Evolutionary conservation across 2,797 vertebrate species (phyloP).

Genomic region (Chaetodon trifasciatus): DNA sequence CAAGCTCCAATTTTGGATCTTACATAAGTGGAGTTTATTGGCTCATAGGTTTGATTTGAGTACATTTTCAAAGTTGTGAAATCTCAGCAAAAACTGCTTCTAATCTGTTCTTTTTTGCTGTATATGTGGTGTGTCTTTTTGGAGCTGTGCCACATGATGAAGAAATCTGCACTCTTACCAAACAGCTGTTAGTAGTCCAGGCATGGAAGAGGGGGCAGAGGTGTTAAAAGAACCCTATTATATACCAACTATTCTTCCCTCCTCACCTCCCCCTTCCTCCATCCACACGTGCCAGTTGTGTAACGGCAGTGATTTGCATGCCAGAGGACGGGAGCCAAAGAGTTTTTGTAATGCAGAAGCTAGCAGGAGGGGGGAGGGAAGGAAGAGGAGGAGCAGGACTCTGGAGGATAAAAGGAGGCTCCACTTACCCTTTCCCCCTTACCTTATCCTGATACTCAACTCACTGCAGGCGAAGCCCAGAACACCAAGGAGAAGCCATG

Average conservation of each 20-base stretch:
- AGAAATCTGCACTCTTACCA: conserved; percentile 38
- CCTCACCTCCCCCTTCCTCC: conserved; percentile 1
- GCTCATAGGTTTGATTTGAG: neutral
- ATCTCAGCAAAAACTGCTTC: neutral
- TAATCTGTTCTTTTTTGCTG: neutral
- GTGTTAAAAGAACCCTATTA: conserved; percentile 43
- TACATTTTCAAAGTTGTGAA: neutral
- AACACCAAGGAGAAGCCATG: conserved; percentile 69
- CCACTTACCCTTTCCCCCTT: neutral
- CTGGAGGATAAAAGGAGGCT: conserved; percentile 73
- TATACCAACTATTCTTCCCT: conserved; percentile 15
- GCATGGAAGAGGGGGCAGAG: conserved; percentile 18
- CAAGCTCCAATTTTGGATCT: neutral
- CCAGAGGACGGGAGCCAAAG: conserved; percentile 34
- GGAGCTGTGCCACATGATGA: conserved; percentile 2
- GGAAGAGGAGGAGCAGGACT: conserved; percentile 19
- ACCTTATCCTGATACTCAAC: conserved; percentile 21
- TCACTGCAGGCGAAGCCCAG: neutral
- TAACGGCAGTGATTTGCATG: conserved; percentile 69
- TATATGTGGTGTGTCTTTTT: neutral
- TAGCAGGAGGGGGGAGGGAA: conserved; percentile 11
- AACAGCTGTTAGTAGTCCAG: conserved; percentile 51
- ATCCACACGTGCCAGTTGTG: conserved; percentile 71
- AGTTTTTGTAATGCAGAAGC: conserved; percentile 50
- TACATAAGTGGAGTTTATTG: neutral